These are phyloP conservation scores for Turdus rufiventris DNA, from an alignment of 2,113 vertebrate species.

Conservation along the genomic window DNA sequence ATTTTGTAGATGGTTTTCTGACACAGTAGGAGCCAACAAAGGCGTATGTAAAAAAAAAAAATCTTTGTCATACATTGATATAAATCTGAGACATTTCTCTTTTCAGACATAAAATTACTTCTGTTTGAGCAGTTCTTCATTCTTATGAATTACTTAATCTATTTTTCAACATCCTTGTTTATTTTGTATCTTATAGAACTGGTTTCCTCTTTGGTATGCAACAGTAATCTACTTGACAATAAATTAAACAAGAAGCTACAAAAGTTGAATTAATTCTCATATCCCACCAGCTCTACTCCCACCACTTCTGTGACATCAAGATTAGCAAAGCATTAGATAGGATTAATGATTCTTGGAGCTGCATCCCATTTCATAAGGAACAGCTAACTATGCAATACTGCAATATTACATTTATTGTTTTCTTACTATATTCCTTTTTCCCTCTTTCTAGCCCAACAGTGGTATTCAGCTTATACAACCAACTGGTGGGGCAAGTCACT, in stretches of 20 bases:
- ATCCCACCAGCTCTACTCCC: not conserved
- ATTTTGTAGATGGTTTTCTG: not conserved
- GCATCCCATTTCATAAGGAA: not conserved
- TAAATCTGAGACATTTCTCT: not conserved
- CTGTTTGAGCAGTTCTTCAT: not conserved
- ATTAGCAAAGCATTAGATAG: not conserved
- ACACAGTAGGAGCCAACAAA: not conserved
- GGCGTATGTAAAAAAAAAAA: not conserved
- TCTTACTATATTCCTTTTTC: not conserved
- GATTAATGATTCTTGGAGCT: not conserved
- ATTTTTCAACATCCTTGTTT: not conserved
- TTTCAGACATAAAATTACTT: not conserved
- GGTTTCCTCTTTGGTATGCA: not conserved
- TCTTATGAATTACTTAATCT: not conserved
- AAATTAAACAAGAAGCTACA: slow-evolving; percentile 13
- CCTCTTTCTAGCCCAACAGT: not conserved
- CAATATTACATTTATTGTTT: not conserved
- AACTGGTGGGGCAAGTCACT: not conserved
- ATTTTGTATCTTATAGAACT: not conserved
- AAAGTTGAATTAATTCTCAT: slow-evolving; percentile 5
- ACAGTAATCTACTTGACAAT: not conserved
- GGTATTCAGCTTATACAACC: not conserved
- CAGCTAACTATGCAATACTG: not conserved
- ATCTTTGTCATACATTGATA: not conserved
- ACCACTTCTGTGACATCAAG: not conserved